phyloP scores from a whole-genome alignment of 2,113 vertebrate genomes.

The Egretta garzetta region DNA sequence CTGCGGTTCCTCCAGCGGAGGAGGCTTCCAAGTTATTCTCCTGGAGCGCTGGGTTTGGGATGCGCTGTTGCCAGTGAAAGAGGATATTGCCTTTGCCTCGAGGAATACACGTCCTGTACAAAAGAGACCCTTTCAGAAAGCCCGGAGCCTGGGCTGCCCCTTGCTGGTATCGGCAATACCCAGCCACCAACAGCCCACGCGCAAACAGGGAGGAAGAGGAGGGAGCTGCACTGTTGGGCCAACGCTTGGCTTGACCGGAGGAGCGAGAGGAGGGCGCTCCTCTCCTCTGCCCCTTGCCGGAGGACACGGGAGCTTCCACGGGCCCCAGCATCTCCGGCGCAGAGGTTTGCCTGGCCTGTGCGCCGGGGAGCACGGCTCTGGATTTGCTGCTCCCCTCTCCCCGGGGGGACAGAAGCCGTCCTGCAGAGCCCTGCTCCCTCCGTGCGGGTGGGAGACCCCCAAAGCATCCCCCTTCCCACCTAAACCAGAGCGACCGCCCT shows the following conservation, averaged over 20 bases:
- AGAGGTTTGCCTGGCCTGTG: no score
- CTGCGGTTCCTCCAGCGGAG: background rate
- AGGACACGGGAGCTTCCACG: background rate
- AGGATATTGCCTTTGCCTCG: background rate
- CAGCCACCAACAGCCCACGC: fast-evolving
- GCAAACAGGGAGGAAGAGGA: background rate
- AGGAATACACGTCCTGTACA: background rate
- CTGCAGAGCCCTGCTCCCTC: background rate
- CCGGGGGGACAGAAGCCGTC: fast-evolving
- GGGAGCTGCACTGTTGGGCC: background rate
- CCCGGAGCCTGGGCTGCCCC: background rate
- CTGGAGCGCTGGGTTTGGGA: background rate
- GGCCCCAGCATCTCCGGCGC: background rate
- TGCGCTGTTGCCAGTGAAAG: background rate
- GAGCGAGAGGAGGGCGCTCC: background rate
- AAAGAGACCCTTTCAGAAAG: background rate
- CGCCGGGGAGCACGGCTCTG: fast-evolving
- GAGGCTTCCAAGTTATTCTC: background rate
- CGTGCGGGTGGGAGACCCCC: background rate
- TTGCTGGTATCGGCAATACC: fast-evolving
- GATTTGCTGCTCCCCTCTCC: no score
- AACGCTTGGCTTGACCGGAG: fast-evolving
- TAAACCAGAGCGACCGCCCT: fast-evolving
- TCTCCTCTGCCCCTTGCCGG: background rate
- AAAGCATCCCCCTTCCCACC: background rate